Conservation (phyloP, 1,140 invertebrate genomes). For the Pinna nobilis region DNA sequence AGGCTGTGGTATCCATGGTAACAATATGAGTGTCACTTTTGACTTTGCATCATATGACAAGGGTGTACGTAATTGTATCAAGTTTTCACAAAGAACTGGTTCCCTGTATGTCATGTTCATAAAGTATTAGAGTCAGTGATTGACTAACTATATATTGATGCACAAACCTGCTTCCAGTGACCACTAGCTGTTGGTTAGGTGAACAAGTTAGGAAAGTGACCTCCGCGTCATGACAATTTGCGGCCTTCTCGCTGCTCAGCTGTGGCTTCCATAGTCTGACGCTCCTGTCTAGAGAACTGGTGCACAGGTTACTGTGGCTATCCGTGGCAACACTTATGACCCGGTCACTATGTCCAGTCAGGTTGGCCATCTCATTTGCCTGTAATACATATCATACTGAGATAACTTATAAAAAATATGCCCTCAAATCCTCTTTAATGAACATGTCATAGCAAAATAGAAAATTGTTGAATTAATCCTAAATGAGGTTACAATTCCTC, state of each 20-base stretch:
- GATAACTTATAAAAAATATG: not conserved
- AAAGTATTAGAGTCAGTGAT: not conserved
- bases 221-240: constrained; percentile 54
- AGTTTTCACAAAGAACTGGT: not conserved
- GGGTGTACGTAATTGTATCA: not conserved
- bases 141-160: too few species aligned
- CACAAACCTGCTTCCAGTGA: constrained; percentile 68
- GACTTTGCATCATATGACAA: not conserved
- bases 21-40: too few species aligned
- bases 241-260: constrained; percentile 27
- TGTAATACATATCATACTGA: constrained; percentile 2
- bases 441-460: too few species aligned
- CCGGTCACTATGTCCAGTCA: constrained; percentile 66
- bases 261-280: constrained; percentile 63
- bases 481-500: too few species aligned
- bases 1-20: not conserved
- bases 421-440: too few species aligned
- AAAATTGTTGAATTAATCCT: too few species aligned
- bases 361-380: constrained; percentile 62
- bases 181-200: constrained; percentile 18
- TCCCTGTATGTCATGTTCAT: not conserved
- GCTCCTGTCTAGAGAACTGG: constrained; percentile 60
- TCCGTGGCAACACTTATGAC: constrained; percentile 59
- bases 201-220: constrained; percentile 54
- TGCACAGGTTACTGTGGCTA: constrained; percentile 54